These are phyloP conservation scores for Lordiphosa andalusiaca DNA, from an alignment of 2,888 invertebrate genomes.

Conservation along the genomic window DNA sequence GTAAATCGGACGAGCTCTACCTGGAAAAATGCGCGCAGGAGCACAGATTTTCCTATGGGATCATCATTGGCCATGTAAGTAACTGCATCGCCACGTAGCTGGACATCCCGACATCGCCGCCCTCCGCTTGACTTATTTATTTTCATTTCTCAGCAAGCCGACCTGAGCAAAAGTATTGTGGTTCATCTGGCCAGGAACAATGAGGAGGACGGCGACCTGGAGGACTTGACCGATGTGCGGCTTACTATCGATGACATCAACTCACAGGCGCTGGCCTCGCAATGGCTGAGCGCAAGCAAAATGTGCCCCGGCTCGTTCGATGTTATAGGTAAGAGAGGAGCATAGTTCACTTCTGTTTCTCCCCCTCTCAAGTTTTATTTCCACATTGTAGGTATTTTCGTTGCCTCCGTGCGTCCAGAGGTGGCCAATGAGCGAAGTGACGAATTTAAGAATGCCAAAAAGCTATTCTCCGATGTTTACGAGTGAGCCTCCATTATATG, in stretches of 20 bases:
- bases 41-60: slow-evolving; percentile 85
- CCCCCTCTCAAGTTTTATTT: not conserved
- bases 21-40: slow-evolving; percentile 84
- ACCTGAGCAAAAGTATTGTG: slow-evolving; percentile 86
- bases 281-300: slow-evolving; percentile 91
- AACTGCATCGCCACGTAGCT: slow-evolving; percentile 44
- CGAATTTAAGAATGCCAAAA: slow-evolving; percentile 68
- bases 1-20: slow-evolving; percentile 86
- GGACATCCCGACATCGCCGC: slow-evolving; percentile 25
- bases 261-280: slow-evolving; percentile 81
- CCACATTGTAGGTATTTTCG: slow-evolving; percentile 84
- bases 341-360: not conserved
- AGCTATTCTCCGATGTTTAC: slow-evolving; percentile 68
- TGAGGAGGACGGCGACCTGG: slow-evolving; percentile 79
- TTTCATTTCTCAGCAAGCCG: slow-evolving; percentile 77
- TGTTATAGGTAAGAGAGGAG: slow-evolving; percentile 84
- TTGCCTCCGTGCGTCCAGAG: slow-evolving; percentile 85
- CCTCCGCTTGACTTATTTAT: not conserved
- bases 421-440: slow-evolving; percentile 80
- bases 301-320: slow-evolving; percentile 95
- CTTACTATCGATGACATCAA: slow-evolving; percentile 65
- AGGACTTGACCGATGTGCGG: slow-evolving; percentile 48
- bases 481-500: slow-evolving; percentile 42
- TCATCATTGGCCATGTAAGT: slow-evolving; percentile 90
- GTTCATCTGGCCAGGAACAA: slow-evolving; percentile 90